These are phyloP conservation scores for Agrotis exclamationis DNA, from an alignment of 2,888 invertebrate species.

Conservation along the genomic window DNA sequence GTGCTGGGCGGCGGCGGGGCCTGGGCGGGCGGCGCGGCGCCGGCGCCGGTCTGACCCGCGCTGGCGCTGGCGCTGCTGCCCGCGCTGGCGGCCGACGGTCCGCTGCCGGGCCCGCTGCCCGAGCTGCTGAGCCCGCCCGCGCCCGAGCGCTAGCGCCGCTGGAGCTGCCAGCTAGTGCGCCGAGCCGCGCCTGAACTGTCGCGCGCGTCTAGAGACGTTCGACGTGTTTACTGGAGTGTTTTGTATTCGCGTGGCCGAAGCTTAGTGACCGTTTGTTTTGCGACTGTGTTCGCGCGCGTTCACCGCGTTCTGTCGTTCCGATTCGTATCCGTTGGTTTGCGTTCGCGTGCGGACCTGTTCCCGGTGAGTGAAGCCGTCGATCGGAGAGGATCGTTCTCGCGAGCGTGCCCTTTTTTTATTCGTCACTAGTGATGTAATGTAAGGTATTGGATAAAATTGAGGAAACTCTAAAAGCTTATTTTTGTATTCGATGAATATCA, in stretches of 20 bases:
- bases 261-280: conserved; percentile 89
- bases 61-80: conserved; percentile 90
- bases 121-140: conserved; percentile 89
- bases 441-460: conserved; percentile 89
- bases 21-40: conserved; percentile 95
- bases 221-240: conserved; percentile 86
- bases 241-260: conserved; percentile 88
- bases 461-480: conserved; percentile 90
- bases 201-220: conserved; percentile 83
- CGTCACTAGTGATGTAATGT: conserved; percentile 87
- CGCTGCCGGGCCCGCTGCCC: conserved; percentile 89
- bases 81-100: conserved; percentile 88
- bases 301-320: conserved; percentile 80
- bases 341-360: conserved; percentile 80
- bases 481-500: conserved; percentile 90
- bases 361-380: conserved; percentile 79
- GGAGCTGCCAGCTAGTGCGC: conserved; percentile 51
- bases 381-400: conserved; percentile 83
- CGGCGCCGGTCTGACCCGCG: conserved; percentile 92
- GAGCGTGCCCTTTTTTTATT: conserved; percentile 84
- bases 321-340: conserved; percentile 76
- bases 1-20: conserved; percentile 94
- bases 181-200: conserved; percentile 73
- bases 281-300: conserved; percentile 85
- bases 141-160: conserved; percentile 78